Percentiles rank a stretch among this genome's conserved stretches.
phyloP scores from a whole-genome alignment of 1,140 invertebrate species.

The Propsilocerus akamusi region DNA sequence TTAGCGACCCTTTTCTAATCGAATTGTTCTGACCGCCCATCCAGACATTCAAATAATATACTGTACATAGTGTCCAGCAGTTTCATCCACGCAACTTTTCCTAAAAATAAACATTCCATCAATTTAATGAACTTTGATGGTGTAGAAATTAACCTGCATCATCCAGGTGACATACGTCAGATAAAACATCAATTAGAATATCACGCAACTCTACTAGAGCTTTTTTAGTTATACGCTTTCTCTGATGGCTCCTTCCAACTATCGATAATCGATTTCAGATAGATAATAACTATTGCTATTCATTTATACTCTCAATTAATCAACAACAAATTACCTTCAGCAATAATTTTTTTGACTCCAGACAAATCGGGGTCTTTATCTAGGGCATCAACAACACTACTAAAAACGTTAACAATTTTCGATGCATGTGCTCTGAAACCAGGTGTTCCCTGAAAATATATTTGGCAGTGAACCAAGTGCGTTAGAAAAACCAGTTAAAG shows the following conservation, averaged over 20 bases:
- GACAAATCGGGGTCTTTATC: background rate
- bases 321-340: too few relatives aligned
- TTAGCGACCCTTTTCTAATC: too few relatives aligned
- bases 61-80: background rate
- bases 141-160: too few relatives aligned
- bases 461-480: too few relatives aligned
- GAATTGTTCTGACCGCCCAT: too few relatives aligned
- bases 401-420: background rate
- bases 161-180: background rate
- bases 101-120: too few relatives aligned
- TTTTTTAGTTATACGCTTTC: background rate
- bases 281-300: background rate
- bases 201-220: background rate
- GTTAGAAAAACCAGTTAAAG: too few relatives aligned
- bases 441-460: too few relatives aligned
- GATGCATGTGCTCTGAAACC: background rate
- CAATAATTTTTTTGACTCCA: background rate
- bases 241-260: background rate
- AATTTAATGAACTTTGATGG: too few relatives aligned
- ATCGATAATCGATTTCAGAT: background rate
- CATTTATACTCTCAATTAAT: too few relatives aligned
- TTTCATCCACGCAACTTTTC: background rate
- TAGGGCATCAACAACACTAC: background rate
- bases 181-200: background rate
- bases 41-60: background rate